Percentiles rank a stretch among this genome's conserved stretches.
Evolutionary conservation across 2,797 vertebrate species (phyloP).

Genomic region (Lepilemur ruficaudatus): DNA sequence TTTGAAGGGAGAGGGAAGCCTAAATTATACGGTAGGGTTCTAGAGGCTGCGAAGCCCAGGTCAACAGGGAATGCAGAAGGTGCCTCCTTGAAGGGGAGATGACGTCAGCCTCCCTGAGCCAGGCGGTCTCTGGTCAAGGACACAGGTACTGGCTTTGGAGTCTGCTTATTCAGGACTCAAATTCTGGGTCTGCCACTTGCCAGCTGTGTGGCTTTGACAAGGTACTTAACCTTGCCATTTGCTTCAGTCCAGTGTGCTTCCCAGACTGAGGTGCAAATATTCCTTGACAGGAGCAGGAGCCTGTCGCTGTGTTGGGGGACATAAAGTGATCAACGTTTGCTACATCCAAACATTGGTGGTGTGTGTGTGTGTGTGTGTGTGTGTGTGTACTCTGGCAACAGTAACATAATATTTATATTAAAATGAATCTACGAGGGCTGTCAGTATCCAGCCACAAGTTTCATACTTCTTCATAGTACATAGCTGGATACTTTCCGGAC

Average conservation of each 20-base stretch:
- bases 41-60: not conserved
- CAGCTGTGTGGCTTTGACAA: not conserved
- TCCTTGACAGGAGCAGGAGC: not conserved
- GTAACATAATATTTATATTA: not conserved
- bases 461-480: no score
- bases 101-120: not conserved
- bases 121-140: not conserved
- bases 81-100: not conserved
- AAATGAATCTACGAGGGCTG: not conserved
- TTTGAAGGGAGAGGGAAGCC: slow-evolving; percentile 19
- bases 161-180: not conserved
- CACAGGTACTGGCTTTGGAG: not conserved
- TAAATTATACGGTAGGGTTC: slow-evolving; percentile 8
- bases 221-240: not conserved
- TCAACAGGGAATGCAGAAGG: not conserved
- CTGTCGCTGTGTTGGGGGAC: not conserved
- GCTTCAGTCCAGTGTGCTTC: not conserved
- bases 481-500: no score
- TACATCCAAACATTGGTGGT: not conserved
- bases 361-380: not conserved
- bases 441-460: no score
- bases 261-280: not conserved
- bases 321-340: not conserved
- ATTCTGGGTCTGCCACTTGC: not conserved
- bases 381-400: not conserved